These are phyloP conservation scores for Phrynocephalus forsythii DNA, from an alignment of 2,797 vertebrate genomes.

Conservation along the genomic window DNA sequence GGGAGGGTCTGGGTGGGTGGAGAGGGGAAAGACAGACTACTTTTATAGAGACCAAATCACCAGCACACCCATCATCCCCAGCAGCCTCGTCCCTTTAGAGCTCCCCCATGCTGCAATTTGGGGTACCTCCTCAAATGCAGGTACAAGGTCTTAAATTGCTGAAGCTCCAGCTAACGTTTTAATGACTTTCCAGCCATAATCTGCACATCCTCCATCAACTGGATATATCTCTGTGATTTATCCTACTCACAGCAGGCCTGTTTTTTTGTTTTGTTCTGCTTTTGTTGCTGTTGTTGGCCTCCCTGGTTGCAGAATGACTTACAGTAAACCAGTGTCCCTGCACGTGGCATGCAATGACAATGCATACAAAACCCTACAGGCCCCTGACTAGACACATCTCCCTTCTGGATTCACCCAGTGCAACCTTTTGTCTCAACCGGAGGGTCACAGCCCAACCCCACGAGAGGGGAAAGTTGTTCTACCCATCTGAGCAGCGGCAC, in stretches of 20 bases:
- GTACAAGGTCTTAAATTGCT: neutral
- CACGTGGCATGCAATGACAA: constrained; percentile 26
- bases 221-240: neutral
- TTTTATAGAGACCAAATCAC: neutral
- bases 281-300: neutral
- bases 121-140: neutral
- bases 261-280: neutral
- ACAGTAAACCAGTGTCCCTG: constrained; percentile 31
- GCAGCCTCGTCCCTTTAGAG: neutral
- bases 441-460: neutral
- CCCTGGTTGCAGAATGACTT: constrained; percentile 33
- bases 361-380: neutral
- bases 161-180: neutral
- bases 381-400: neutral
- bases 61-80: neutral
- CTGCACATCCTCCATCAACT: neutral
- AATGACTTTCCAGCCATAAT: neutral
- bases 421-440: neutral
- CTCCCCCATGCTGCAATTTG: neutral
- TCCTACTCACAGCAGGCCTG: neutral
- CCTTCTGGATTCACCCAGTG: neutral
- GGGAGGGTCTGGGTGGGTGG: neutral
- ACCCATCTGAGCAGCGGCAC: neutral
- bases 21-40: neutral
- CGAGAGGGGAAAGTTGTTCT: neutral